Percentiles rank a stretch among this genome's conserved stretches.
Conservation (phyloP, 2,113 vertebrate genomes). For the Tonatia bakeri region DNA sequence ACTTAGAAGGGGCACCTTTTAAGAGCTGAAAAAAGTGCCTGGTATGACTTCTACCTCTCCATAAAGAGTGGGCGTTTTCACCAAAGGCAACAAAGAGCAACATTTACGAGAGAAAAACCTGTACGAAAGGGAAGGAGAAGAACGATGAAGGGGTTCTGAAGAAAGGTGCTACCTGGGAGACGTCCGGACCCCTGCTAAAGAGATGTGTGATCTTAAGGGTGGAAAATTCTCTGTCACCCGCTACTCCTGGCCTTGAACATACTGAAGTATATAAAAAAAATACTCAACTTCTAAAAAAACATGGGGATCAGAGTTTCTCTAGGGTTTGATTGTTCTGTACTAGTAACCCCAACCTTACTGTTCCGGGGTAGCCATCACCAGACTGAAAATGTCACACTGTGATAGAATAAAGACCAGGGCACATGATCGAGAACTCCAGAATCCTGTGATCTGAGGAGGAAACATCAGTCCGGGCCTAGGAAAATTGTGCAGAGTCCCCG, state of each 20-base stretch:
- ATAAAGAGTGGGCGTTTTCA: not conserved
- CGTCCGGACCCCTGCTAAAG: not conserved
- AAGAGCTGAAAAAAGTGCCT: not conserved
- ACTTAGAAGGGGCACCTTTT: not conserved
- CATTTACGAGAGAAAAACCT: not conserved
- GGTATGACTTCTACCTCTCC: not conserved
- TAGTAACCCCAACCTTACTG: not conserved
- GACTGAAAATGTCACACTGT: not conserved
- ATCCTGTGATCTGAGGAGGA: not conserved
- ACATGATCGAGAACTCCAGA: not conserved
- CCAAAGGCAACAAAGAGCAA: not conserved
- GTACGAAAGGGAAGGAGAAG: not conserved
- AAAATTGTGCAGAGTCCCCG: not conserved
- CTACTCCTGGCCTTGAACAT: not conserved
- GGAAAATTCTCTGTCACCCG: not conserved
- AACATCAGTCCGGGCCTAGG: not conserved
- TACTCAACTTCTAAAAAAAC: not conserved
- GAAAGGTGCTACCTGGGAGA: not conserved
- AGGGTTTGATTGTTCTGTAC: not conserved
- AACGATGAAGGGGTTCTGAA: not conserved
- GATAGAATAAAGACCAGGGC: not conserved
- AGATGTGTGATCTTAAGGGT: not conserved
- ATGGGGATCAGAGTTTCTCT: not conserved
- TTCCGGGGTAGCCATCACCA: not conserved
- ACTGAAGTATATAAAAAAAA: not conserved